Evolutionary conservation across 2,113 vertebrate species (phyloP).

Genomic region (Scartelaos histophorus): DNA sequence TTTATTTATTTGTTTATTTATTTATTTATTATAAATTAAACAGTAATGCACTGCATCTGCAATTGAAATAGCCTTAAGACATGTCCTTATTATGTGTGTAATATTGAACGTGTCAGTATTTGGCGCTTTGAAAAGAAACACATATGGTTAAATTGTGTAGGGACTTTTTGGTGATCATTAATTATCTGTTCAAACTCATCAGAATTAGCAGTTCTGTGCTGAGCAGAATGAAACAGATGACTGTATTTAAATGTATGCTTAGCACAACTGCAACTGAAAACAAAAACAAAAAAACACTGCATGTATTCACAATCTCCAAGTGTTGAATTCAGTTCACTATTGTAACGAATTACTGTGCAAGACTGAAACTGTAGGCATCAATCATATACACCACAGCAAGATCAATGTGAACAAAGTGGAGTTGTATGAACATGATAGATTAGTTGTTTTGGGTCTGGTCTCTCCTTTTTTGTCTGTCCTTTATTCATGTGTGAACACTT

Average conservation of each 20-base stretch:
- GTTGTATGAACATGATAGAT: background rate
- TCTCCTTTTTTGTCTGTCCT: background rate
- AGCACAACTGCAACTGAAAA: background rate
- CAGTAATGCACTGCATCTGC: no score
- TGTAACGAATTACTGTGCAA: background rate
- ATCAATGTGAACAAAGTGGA: background rate
- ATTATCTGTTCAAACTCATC: background rate
- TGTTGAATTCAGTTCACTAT: background rate
- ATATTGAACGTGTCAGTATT: no score
- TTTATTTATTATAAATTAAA: no score
- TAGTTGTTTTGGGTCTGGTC: background rate
- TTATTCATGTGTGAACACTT: background rate
- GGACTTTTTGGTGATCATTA: background rate
- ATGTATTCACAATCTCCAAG: background rate
- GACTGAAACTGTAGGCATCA: background rate
- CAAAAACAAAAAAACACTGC: background rate
- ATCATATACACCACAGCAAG: background rate
- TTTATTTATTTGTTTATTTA: background rate
- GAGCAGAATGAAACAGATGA: background rate
- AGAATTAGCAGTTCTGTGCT: background rate
- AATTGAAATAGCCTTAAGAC: no score
- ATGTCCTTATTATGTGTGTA: no score
- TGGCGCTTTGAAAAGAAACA: no score
- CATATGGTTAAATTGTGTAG: background rate
- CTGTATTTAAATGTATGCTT: constrained; percentile 11